Conservation (phyloP, 1,140 invertebrate species). For the Drosophila burlai region DNA sequence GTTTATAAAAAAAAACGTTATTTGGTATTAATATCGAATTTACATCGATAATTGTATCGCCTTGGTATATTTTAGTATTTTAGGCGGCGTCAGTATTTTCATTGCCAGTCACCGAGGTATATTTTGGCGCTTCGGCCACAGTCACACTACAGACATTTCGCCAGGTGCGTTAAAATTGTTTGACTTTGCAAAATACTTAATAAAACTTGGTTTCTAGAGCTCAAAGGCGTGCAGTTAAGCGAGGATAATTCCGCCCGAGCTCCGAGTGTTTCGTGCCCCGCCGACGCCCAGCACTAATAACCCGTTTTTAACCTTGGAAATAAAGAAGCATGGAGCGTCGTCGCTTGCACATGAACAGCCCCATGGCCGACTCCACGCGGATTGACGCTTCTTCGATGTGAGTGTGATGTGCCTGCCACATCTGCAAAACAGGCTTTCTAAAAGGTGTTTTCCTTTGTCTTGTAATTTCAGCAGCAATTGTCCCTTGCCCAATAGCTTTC, state of each 20-base stretch:
- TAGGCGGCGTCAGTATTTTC: neutral
- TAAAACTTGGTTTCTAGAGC: neutral
- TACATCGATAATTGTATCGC: neutral
- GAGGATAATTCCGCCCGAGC: slow-evolving; percentile 1
- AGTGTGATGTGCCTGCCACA: slow-evolving; percentile 18
- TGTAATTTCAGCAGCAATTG: slow-evolving; percentile 5
- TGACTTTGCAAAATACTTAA: neutral
- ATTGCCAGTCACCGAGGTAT: neutral
- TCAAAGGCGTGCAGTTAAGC: neutral
- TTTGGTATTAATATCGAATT: neutral
- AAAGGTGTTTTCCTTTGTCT: slow-evolving; percentile 2
- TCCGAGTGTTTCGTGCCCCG: neutral
- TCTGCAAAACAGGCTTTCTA: neutral
- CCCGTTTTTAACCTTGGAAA: slow-evolving; percentile 20
- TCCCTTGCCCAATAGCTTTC: neutral
- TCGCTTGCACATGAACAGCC: slow-evolving; percentile 63
- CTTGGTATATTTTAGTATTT: neutral
- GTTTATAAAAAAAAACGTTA: neutral
- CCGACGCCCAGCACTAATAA: neutral
- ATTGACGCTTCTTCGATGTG: slow-evolving; percentile 50
- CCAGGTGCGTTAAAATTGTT: slow-evolving; percentile 22
- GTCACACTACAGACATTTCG: slow-evolving; percentile 29
- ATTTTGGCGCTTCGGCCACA: slow-evolving; percentile 34
- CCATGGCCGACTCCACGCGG: slow-evolving; percentile 78
- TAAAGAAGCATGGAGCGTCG: slow-evolving; percentile 63